Evolutionary conservation across 2,888 invertebrate species (phyloP).

Genomic region (Bunonema sp.): DNA sequence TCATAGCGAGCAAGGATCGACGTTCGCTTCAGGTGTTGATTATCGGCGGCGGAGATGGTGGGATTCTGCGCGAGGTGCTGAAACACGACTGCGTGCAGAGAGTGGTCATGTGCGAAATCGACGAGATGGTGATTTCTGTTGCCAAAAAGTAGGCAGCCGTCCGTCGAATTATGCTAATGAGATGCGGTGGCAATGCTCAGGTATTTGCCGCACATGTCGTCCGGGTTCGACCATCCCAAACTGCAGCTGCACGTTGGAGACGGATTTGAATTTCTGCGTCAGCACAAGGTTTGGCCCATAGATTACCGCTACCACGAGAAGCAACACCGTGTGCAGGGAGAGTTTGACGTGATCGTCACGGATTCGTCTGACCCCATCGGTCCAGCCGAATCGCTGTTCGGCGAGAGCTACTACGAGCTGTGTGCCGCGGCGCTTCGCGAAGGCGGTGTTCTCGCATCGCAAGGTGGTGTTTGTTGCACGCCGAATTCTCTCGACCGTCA

Average conservation of each 20-base stretch:
- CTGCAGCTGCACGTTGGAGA: conserved; percentile 70
- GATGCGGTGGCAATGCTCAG: background rate
- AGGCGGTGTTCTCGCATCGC: conserved; percentile 81
- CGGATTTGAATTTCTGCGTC: conserved; percentile 81
- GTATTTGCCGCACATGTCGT: conserved; percentile 79
- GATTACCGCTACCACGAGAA: no score
- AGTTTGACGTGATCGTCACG: conserved; percentile 92
- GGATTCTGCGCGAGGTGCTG: conserved; percentile 76
- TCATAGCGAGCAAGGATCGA: background rate
- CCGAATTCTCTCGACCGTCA: conserved; percentile 2
- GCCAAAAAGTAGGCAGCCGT: conserved; percentile 58
- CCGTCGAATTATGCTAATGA: background rate
- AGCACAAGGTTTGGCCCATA: conserved; percentile 52
- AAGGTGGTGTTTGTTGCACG: conserved; percentile 48
- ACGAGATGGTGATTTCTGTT: conserved; percentile 71
- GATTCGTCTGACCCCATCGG: conserved; percentile 95
- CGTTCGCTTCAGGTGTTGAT: conserved; percentile 58
- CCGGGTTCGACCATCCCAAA: conserved; percentile 69
- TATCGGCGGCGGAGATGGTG: conserved; percentile 94
- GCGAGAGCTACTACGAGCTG: conserved; percentile 67
- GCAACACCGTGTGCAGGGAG: conserved; percentile 42
- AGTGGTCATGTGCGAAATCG: conserved; percentile 84
- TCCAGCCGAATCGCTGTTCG: conserved; percentile 60
- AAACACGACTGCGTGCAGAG: conserved; percentile 76
- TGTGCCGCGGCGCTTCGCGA: conserved; percentile 69